phyloP scores from a whole-genome alignment of 2,888 invertebrate species.

The Coenonympha arcania region DNA sequence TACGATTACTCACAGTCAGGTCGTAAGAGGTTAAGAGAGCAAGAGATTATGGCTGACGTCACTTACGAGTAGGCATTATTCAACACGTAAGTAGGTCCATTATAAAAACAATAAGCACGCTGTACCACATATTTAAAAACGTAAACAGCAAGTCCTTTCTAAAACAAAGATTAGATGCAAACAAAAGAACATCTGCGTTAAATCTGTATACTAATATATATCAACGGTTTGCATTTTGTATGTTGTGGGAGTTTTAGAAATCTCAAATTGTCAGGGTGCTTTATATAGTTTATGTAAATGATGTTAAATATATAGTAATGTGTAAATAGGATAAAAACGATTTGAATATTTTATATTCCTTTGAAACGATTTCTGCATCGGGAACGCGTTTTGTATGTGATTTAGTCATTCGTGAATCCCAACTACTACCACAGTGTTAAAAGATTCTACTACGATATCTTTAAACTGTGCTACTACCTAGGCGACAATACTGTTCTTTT shows the following conservation, averaged over 20 bases:
- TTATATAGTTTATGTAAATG: slow-evolving; percentile 16
- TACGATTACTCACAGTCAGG: too few relatives aligned
- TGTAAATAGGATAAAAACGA: background rate
- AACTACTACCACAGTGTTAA: too few relatives aligned
- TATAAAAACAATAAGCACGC: background rate
- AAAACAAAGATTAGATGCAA: slow-evolving; percentile 26
- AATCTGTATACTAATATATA: slow-evolving; percentile 32
- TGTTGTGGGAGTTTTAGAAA: slow-evolving; percentile 28
- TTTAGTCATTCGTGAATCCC: too few relatives aligned
- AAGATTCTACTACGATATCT: too few relatives aligned
- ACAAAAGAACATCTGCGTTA: slow-evolving; percentile 31
- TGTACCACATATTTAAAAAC: slow-evolving; percentile 3
- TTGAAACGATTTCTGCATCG: too few relatives aligned
- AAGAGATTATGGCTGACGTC: background rate
- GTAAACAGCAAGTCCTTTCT: slow-evolving; percentile 21
- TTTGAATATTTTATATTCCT: background rate
- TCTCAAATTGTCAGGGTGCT: slow-evolving; percentile 17
- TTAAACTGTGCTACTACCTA: too few relatives aligned
- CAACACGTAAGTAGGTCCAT: too few relatives aligned
- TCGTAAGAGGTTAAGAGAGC: background rate
- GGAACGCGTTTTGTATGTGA: too few relatives aligned
- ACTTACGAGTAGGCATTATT: too few relatives aligned
- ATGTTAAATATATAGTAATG: background rate
- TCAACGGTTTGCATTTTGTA: slow-evolving; percentile 21
- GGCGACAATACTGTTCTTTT: too few relatives aligned